These are phyloP conservation scores for Malachius bipustulatus DNA, from an alignment of 2,888 invertebrate species.

Conservation along the genomic window DNA sequence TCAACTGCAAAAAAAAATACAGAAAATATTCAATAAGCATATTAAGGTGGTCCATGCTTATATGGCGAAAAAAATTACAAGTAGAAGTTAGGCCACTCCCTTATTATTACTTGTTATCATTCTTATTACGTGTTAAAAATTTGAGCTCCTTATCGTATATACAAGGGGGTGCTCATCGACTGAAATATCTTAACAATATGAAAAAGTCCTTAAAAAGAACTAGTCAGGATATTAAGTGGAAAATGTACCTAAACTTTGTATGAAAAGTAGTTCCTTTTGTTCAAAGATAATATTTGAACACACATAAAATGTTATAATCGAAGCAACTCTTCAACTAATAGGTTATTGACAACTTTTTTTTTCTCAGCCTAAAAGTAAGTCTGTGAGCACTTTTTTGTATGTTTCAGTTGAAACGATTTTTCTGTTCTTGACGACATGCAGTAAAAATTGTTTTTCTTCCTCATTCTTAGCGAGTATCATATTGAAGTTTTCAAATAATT, in stretches of 20 bases:
- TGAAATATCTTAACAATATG: not conserved
- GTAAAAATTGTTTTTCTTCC: slow-evolving; percentile 4
- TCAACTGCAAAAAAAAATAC: too few relatives aligned
- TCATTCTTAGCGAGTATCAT: slow-evolving; percentile 4
- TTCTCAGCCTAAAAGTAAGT: slow-evolving; percentile 1
- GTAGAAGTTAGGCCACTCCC: not conserved
- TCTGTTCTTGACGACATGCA: not conserved
- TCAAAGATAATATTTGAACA: not conserved
- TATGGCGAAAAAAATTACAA: slow-evolving; percentile 2
- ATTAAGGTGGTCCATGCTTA: slow-evolving; percentile 2
- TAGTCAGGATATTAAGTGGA: not conserved
- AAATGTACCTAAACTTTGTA: slow-evolving; percentile 2
- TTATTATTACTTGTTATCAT: not conserved
- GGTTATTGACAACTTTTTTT: not conserved
- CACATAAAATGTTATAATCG: slow-evolving; percentile 2
- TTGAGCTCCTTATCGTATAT: slow-evolving; percentile 1
- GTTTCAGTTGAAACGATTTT: not conserved
- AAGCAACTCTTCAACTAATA: not conserved
- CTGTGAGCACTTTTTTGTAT: slow-evolving; percentile 1
- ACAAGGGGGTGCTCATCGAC: slow-evolving; percentile 2
- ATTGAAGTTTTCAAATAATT: slow-evolving; percentile 5
- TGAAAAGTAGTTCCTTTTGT: not conserved
- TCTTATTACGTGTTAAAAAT: slow-evolving; percentile 1
- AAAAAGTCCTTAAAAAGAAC: slow-evolving; percentile 2
- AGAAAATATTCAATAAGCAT: too few relatives aligned